These are phyloP conservation scores for Neotoma lepida DNA, from an alignment of 2,113 vertebrate species.

Conservation along the genomic window DNA sequence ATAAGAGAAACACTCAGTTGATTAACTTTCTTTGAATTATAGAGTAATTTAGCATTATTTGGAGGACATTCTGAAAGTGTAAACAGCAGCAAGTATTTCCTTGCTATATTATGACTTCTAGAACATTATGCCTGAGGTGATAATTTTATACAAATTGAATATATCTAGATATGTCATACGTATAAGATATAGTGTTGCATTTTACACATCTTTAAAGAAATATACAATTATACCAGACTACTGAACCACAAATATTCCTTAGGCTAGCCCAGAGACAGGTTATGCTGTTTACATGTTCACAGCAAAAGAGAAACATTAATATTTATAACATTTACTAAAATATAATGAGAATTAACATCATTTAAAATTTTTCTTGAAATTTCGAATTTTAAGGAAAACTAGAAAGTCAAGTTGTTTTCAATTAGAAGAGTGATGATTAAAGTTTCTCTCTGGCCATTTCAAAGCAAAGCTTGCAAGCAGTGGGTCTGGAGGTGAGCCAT, in stretches of 20 bases:
- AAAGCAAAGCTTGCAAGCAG: slow-evolving; percentile 37
- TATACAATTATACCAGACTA: not conserved
- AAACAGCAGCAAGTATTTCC: slow-evolving; percentile 55
- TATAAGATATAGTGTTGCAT: not conserved
- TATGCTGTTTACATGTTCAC: slow-evolving; percentile 47
- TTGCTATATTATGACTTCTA: not conserved
- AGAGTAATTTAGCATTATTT: not conserved
- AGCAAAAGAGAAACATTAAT: not conserved
- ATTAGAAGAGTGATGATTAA: not conserved
- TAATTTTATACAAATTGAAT: slow-evolving; percentile 13
- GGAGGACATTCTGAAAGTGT: slow-evolving; percentile 16
- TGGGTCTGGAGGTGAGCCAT: not conserved
- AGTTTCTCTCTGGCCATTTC: not conserved
- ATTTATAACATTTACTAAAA: slow-evolving; percentile 55
- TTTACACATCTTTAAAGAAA: slow-evolving; percentile 25
- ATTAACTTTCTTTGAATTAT: slow-evolving; percentile 22
- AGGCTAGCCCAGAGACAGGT: not conserved
- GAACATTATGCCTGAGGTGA: not conserved
- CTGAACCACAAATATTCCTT: not conserved
- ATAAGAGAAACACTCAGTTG: not conserved
- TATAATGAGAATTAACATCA: slow-evolving; percentile 35
- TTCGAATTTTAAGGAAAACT: slow-evolving; percentile 55
- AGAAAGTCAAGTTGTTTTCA: slow-evolving; percentile 51
- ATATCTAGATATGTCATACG: not conserved
- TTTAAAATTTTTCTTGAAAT: slow-evolving; percentile 37